Conservation (phyloP, 2,113 vertebrate genomes). For the Datnioides undecimradiatus region DNA sequence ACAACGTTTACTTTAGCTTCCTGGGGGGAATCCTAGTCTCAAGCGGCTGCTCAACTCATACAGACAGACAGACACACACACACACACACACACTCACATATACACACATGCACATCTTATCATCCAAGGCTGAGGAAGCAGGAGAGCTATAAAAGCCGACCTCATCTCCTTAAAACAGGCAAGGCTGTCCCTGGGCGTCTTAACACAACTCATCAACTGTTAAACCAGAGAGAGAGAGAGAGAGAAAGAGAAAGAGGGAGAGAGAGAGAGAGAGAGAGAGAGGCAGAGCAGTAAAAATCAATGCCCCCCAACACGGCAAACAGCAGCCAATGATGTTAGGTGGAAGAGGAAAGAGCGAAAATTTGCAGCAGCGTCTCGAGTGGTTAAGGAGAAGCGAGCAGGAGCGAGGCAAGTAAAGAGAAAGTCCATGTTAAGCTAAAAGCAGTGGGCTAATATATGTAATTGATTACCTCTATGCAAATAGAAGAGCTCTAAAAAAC, state of each 20-base stretch:
- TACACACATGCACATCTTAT: slow-evolving; percentile 36
- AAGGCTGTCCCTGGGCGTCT: slow-evolving; percentile 75
- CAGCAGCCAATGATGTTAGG: slow-evolving; percentile 72
- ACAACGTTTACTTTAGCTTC: slow-evolving; percentile 74
- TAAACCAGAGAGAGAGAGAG: slow-evolving; percentile 71
- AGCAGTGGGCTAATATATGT: slow-evolving; percentile 68
- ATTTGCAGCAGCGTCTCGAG: slow-evolving; percentile 56
- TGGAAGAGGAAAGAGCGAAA: slow-evolving; percentile 58
- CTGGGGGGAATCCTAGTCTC: slow-evolving; percentile 68
- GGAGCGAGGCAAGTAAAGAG: slow-evolving; percentile 13
- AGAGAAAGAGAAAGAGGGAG: too few relatives aligned
- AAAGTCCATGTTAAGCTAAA: slow-evolving; percentile 65
- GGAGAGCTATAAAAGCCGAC: slow-evolving; percentile 72
- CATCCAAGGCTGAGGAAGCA: slow-evolving; percentile 61
- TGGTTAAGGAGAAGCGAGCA: slow-evolving; percentile 28
- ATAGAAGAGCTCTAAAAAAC: slow-evolving; percentile 72
- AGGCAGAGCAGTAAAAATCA: slow-evolving; percentile 78
- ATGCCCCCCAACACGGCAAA: slow-evolving; percentile 77
- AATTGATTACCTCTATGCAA: slow-evolving; percentile 83
- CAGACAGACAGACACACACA: slow-evolving; percentile 20
- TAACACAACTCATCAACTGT: slow-evolving; percentile 81
- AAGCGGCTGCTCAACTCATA: slow-evolving; percentile 49
- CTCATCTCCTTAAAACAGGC: slow-evolving; percentile 80
- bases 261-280: too few relatives aligned
- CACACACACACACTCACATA: background rate